phyloP scores from a whole-genome alignment of 2,888 invertebrate species.

The Orthonevra nobilis region DNA sequence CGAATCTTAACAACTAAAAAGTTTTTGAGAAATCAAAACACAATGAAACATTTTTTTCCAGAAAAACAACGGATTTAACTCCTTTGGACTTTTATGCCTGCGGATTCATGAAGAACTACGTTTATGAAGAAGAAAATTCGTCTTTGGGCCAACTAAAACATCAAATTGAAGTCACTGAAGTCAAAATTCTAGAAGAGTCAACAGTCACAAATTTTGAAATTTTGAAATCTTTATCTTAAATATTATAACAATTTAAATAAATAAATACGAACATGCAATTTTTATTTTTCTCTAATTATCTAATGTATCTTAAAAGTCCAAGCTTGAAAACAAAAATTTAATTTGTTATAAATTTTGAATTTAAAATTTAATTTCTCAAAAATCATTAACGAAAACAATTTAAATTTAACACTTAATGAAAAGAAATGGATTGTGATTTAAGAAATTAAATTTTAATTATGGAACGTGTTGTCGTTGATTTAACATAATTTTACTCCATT shows the following conservation, averaged over 20 bases:
- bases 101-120: constrained; percentile 16
- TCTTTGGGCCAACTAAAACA: constrained; percentile 5
- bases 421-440: not conserved
- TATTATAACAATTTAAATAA: not conserved
- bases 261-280: no score
- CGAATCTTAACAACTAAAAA: no score
- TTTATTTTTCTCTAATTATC: no score
- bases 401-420: not conserved
- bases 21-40: no score
- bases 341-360: not conserved
- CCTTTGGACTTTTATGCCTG: not conserved
- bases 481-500: not conserved
- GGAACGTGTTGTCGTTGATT: not conserved
- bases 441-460: not conserved
- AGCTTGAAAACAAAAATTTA: not conserved
- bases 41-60: no score
- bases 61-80: no score
- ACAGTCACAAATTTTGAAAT: not conserved
- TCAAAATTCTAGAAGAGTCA: not conserved
- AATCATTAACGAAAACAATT: not conserved
- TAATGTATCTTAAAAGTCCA: no score
- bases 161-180: constrained; percentile 6
- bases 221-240: not conserved
- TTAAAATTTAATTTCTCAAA: constrained; percentile 1
- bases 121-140: constrained; percentile 1